These are phyloP conservation scores for Ricordea florida DNA, from an alignment of 92 coral and sea anemone species.

Conservation along the genomic window DNA sequence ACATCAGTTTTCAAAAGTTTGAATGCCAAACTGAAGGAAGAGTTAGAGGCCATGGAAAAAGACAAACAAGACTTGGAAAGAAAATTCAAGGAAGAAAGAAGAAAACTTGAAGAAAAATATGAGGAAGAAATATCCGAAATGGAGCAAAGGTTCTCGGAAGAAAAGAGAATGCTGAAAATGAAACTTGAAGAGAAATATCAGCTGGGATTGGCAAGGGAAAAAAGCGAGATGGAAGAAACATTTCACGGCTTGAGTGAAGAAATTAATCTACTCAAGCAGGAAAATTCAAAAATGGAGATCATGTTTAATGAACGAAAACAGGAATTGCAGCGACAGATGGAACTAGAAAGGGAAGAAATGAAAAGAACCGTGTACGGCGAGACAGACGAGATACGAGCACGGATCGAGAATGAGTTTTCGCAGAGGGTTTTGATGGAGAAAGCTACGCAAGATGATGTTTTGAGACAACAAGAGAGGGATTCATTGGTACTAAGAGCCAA, in stretches of 20 bases:
- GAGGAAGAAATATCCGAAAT: slow-evolving; percentile 88
- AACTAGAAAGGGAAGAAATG: slow-evolving; percentile 72
- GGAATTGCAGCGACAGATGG: slow-evolving; percentile 75
- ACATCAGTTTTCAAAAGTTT: slow-evolving; percentile 72
- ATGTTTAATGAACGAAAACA: slow-evolving; percentile 73
- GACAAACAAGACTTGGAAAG: slow-evolving; percentile 87
- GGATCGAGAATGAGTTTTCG: slow-evolving; percentile 67
- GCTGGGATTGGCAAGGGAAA: slow-evolving; percentile 65
- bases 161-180: slow-evolving; percentile 65
- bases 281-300: slow-evolving; percentile 73
- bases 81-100: slow-evolving; percentile 80
- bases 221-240: slow-evolving; percentile 70
- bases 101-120: slow-evolving; percentile 76
- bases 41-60: slow-evolving; percentile 76
- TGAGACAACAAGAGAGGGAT: slow-evolving; percentile 68
- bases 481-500: slow-evolving; percentile 59
- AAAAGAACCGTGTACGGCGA: slow-evolving; percentile 54
- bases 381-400: slow-evolving; percentile 71
- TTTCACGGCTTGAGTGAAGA: slow-evolving; percentile 73
- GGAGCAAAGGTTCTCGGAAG: slow-evolving; percentile 75
- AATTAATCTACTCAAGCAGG: slow-evolving; percentile 69
- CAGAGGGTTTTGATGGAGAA: slow-evolving; percentile 71
- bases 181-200: slow-evolving; percentile 84
- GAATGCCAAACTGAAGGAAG: slow-evolving; percentile 84
- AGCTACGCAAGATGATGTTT: slow-evolving; percentile 42